Percentiles rank a stretch among this genome's conserved stretches.
Conservation (phyloP, 2,113 vertebrate genomes). For the Oxyura jamaicensis region DNA sequence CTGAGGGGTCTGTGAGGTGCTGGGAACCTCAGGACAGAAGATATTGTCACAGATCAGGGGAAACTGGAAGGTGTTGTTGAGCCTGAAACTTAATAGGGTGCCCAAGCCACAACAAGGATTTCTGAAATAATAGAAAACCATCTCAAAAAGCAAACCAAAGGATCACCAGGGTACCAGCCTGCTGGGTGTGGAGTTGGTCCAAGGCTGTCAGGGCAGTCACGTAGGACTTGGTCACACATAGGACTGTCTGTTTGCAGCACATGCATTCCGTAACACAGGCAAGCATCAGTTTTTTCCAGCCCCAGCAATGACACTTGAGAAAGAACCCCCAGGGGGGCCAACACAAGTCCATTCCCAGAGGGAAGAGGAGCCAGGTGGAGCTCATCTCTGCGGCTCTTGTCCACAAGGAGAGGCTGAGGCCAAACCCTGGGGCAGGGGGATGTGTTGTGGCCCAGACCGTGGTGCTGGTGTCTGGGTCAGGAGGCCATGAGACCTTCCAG, state of each 20-base stretch:
- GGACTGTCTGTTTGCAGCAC: neutral
- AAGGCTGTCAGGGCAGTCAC: neutral
- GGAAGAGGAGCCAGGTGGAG: neutral
- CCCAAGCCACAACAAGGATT: neutral
- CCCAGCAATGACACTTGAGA: rapidly evolving
- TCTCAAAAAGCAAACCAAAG: neutral
- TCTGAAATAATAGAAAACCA: neutral
- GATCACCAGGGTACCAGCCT: neutral
- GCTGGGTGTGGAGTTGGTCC: neutral
- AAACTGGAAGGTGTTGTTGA: neutral
- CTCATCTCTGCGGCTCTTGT: neutral
- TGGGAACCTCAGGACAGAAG: neutral
- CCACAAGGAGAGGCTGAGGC: neutral
- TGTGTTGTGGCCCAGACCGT: rapidly evolving
- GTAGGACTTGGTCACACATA: neutral
- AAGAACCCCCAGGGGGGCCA: neutral
- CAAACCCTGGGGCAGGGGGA: rapidly evolving
- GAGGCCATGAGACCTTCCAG: neutral
- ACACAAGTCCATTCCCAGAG: rapidly evolving
- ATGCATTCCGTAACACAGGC: neutral
- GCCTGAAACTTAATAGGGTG: neutral
- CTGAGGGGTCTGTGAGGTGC: rapidly evolving
- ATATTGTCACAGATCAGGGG: neutral
- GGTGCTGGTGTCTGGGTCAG: neutral
- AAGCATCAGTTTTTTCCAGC: neutral